Conservation (phyloP, 2,797 vertebrate species). For the Syngnathus acus region DNA sequence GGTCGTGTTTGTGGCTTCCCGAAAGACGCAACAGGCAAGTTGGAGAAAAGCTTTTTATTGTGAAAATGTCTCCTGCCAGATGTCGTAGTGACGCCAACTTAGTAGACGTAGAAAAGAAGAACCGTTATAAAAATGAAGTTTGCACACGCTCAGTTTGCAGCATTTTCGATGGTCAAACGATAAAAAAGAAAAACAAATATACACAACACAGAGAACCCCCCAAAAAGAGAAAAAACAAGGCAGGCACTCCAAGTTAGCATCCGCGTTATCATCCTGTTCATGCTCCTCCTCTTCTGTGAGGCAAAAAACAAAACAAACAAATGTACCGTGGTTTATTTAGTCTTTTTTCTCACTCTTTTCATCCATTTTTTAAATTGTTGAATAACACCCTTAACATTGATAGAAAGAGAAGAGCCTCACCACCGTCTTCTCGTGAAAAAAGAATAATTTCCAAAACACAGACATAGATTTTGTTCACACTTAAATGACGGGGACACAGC, state of each 20-base stretch:
- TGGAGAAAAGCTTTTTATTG: conserved; percentile 87
- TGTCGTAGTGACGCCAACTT: conserved; percentile 90
- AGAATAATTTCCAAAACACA: conserved; percentile 99
- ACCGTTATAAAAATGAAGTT: conserved; percentile 97
- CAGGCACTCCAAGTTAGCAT: conserved; percentile 99
- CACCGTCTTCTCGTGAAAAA: conserved; percentile 97
- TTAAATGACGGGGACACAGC: conserved; percentile 99
- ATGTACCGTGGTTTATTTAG: conserved; percentile 88
- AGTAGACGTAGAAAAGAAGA: conserved; percentile 96
- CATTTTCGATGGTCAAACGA: conserved; percentile 96
- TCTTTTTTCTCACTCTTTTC: conserved; percentile 96
- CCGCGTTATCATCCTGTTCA: conserved; percentile 77
- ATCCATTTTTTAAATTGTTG: conserved; percentile 93
- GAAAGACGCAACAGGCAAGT: no score
- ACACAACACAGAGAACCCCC: background rate
- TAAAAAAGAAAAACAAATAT: conserved; percentile 57
- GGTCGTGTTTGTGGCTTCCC: no score
- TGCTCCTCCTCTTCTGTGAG: conserved; percentile 48
- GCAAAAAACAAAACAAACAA: conserved; percentile 70
- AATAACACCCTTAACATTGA: conserved; percentile 99
- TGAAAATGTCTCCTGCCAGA: conserved; percentile 99
- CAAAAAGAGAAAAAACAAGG: conserved; percentile 75
- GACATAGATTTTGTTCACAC: conserved; percentile 98
- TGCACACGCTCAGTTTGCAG: conserved; percentile 98
- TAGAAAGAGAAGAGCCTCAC: conserved; percentile 96